Conservation (phyloP, 2,113 vertebrate genomes). For the Rhabdomys dilectus region DNA sequence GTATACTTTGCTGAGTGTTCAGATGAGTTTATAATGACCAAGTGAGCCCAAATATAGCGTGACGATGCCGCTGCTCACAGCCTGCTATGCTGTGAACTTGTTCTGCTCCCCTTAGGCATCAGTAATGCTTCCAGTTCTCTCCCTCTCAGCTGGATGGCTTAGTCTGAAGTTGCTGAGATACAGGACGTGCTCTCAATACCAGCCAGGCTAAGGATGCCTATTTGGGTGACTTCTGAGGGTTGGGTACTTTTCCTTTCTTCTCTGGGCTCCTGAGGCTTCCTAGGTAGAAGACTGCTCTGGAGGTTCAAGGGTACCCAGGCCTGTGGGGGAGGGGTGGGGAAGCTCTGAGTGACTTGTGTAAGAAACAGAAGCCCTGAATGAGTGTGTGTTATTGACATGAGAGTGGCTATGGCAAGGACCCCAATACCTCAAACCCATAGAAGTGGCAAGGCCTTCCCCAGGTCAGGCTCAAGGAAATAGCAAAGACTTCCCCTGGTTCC, state of each 20-base stretch:
- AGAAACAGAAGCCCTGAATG: not conserved
- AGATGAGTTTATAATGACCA: slow-evolving; percentile 67
- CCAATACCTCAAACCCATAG: not conserved
- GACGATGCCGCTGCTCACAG: slow-evolving; percentile 41
- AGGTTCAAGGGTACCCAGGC: not conserved
- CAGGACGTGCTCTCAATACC: not conserved
- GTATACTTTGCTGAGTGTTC: slow-evolving; percentile 64
- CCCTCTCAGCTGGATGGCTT: slow-evolving; percentile 36
- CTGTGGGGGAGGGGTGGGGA: not conserved
- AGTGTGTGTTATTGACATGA: not conserved
- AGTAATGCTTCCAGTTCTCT: not conserved
- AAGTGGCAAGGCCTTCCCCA: not conserved
- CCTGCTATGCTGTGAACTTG: slow-evolving; percentile 27
- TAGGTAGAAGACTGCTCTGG: not conserved
- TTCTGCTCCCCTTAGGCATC: slow-evolving; percentile 46
- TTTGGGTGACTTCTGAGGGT: not conserved
- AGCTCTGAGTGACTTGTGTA: not conserved
- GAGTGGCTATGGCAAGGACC: not conserved
- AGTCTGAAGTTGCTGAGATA: slow-evolving; percentile 40
- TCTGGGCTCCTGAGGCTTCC: not conserved
- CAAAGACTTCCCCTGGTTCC: not conserved
- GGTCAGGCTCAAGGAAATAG: not conserved
- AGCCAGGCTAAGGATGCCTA: not conserved
- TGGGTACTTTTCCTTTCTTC: not conserved
- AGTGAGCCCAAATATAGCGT: slow-evolving; percentile 47